Evolutionary conservation across 2,888 invertebrate genomes (phyloP), one percentile per base, ranked within the genome.

Genomic region (Timema cristinae): DNA sequence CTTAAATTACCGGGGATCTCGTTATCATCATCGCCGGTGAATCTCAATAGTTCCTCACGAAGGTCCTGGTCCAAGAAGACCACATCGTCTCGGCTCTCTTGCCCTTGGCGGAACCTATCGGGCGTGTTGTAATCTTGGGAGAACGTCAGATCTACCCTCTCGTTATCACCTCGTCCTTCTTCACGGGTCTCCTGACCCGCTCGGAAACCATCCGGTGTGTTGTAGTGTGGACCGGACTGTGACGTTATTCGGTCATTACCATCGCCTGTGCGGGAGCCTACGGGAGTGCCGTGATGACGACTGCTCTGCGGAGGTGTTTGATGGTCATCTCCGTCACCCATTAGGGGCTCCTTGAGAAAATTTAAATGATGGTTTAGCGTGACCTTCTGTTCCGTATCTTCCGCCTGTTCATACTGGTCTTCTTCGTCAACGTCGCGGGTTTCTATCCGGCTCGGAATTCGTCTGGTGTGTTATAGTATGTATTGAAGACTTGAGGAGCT

Each of bases 381-480:
- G 32, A 32, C 32, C 32, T 32, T 32, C 32, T 32, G 32, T 32
- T 32, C 32, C 32, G 32, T 32, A 32, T 32, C 32, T 32, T 32
- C 32, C 32, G 32, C 32, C 4, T 32, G 32, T 32, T 2, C 2
- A 32, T 32, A 32, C 32, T 32, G 32, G 32, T 32, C 32, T 4
- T 32, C 32, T 32, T 32, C 32, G 32, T 32, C 32, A 32, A 32
- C 48, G 72, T 83, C 82, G 68, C 79, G 79, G 0, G 81, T 79
- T 75, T 84, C 84, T 79, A 82, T 81, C 11, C 84, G 7, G 80
- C 79, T 66, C 84, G 77, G 76, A 85, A 84, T 16, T 80, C 77
- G 70, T 84, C 83, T 0, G 84, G 84, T 5, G 84, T 84, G 77
- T 85, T 85, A 78, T 85, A 85, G n/a, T 78, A 75, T 11, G 80